Evolutionary conservation across 2,797 vertebrate species (phyloP).

Genomic region (Vultur gryphus): DNA sequence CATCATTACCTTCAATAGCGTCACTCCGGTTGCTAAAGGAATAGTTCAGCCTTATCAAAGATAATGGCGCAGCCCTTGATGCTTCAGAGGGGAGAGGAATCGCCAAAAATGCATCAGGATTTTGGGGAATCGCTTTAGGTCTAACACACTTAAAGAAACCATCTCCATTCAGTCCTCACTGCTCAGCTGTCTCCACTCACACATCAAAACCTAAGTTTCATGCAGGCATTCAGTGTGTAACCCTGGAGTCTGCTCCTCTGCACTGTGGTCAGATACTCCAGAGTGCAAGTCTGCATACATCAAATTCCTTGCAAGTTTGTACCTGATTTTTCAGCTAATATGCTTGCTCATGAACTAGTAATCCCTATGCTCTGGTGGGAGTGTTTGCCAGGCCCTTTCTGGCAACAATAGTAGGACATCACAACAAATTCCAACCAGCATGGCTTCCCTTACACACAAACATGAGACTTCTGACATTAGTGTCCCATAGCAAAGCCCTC

Average conservation of each 20-base stretch:
- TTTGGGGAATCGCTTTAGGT: not conserved
- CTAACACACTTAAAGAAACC: not conserved
- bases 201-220: not conserved
- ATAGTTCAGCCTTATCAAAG: not conserved
- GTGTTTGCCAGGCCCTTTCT: not conserved
- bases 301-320: not conserved
- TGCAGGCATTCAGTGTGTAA: no score
- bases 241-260: not conserved
- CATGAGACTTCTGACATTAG: not conserved
- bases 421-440: not conserved
- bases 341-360: not conserved
- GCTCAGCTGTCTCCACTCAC: not conserved
- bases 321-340: not conserved
- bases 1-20: not conserved
- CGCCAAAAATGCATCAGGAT: not conserved
- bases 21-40: not conserved
- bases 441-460: not conserved
- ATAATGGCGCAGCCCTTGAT: not conserved
- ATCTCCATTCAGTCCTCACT: not conserved
- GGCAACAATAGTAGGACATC: not conserved
- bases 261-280: not conserved
- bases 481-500: not conserved
- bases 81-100: not conserved
- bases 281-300: not conserved
- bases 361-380: not conserved